phyloP scores from a whole-genome alignment of 2,113 vertebrate genomes.

The Patagioenas fasciata region DNA sequence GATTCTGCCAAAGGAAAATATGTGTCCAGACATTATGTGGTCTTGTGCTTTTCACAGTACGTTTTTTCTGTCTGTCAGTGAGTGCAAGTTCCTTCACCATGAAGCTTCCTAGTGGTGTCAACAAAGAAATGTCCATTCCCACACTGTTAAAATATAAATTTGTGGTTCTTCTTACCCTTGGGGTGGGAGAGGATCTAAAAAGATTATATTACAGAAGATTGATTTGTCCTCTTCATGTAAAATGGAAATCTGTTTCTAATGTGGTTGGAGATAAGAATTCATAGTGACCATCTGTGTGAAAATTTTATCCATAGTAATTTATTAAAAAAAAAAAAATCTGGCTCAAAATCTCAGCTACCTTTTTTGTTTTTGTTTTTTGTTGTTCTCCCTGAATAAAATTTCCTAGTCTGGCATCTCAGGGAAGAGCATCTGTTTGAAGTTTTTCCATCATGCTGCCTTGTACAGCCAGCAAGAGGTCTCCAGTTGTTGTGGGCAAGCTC shows the following conservation, averaged over 20 bases:
- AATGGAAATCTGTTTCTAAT: constrained; percentile 31
- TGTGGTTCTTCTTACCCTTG: neutral
- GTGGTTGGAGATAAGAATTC: constrained; percentile 5
- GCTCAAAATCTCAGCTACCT: neutral
- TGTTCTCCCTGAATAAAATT: neutral
- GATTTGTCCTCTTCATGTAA: neutral
- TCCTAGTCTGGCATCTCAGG: neutral
- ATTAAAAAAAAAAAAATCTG: neutral
- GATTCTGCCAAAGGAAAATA: constrained; percentile 2
- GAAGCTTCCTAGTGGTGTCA: neutral
- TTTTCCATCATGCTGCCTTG: neutral
- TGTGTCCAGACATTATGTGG: neutral
- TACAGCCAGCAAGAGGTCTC: neutral
- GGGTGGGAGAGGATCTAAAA: neutral
- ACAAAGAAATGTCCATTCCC: neutral
- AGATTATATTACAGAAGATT: neutral
- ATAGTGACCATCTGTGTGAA: constrained; percentile 1
- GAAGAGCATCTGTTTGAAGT: neutral
- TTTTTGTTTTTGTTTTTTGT: neutral
- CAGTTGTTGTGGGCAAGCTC: neutral
- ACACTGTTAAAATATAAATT: neutral
- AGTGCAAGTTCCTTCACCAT: neutral
- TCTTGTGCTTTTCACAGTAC: constrained; percentile 22
- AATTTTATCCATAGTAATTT: neutral
- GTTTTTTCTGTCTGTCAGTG: neutral